Evolutionary conservation across 2,113 vertebrate species (phyloP), one percentile per base, ranked within the genome.

Genomic region (Thalassoma bifasciatum): DNA sequence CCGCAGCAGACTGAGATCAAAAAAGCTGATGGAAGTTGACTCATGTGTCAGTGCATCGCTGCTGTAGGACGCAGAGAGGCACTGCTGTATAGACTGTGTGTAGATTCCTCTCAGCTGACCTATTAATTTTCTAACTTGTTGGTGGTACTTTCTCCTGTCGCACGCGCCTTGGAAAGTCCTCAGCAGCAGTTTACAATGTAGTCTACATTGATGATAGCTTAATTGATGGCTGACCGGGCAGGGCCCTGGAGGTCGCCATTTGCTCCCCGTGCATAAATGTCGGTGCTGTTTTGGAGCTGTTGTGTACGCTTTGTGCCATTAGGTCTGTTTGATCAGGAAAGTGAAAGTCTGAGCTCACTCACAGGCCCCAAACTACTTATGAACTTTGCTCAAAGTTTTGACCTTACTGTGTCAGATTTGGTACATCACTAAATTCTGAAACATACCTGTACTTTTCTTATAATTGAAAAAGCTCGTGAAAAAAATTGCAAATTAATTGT

Each of bases 1-100:
- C 83, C 87, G 74, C 66, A 85, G 82, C 89, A 90, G 87, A 73
- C 77, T 82, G 66, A 85, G 86, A 87, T 86, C 72, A 88, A 86
- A 89, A 81, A 88, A 79, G 65, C 64, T 87, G 82, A 86, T 83
- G 76, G 56, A 85, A 87, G 82, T 90, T 84, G 84, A 84, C 74
- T 90, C 70, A 69, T 84, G 64, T 81, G 83, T 86, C 79, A 87
- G 65, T 65, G 57, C 75, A 58, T 81, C 83, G 84, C 78, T 70
- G 64, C 71, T 89, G 81, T 64, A 72, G 66, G 68, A 83, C 77
- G 23, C 72, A 75, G 76, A 70, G 72, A 62, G 63, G 64, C 77
- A 47, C 75, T 79, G 69, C 59, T 65, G 17, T 64, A 54, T 66
- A 40, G 52, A 65, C 59, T 38, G 60, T 74, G 83, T 74, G 61